Evolutionary conservation across 2,113 vertebrate genomes (phyloP), one percentile per base, ranked within the genome.

Genomic region (Pachycephala philippinensis): DNA sequence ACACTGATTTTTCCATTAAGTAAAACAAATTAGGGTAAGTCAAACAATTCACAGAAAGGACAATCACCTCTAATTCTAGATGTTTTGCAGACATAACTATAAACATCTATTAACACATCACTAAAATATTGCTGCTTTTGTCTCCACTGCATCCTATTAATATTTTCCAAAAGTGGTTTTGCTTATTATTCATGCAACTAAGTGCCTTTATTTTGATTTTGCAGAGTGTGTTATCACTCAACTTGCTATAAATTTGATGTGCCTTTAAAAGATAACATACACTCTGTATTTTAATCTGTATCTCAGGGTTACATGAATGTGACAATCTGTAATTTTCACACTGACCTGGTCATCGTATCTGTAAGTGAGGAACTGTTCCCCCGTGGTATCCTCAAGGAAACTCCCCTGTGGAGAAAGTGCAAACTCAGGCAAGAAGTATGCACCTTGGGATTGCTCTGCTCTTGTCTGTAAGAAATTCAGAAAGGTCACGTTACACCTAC

Each of bases 401-500:
- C 99, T 99, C 86, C 99, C 99, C 97, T 99, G 99, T 13, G 99
- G 99, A n/a, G 99, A 99, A 57, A 99, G 98, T 6, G 98, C 98
- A 82, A 99, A 99, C 97, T 99, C 99, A 1, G 99, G 99, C 90
- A 99, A 97, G 97, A 99, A 99, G 96, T 99, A 99, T 21, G 98
- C 98, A 59, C 98, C 98, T 75, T 99, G 98, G 49, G 98, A 96
- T 90, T 98, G 98, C 89, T 98, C 98, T 40, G 98, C 97, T 83
- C 68, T 68, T 37, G 91, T 88, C 99, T 99, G 97, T 8, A 98
- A 98, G 93, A 95, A 93, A 98, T 87, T 33, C 74, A 94, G 92
- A 91, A 68, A 89, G 64, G 47, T 80, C 68, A 45, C 5, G 1
- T 97, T 97, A 87, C 72, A 65, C 44, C 69, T 72, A 50, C 64